Percentiles rank a stretch among this genome's conserved stretches.
Evolutionary conservation across 2,888 invertebrate genomes (phyloP).

Genomic region (Troglohyphantes excavatus): DNA sequence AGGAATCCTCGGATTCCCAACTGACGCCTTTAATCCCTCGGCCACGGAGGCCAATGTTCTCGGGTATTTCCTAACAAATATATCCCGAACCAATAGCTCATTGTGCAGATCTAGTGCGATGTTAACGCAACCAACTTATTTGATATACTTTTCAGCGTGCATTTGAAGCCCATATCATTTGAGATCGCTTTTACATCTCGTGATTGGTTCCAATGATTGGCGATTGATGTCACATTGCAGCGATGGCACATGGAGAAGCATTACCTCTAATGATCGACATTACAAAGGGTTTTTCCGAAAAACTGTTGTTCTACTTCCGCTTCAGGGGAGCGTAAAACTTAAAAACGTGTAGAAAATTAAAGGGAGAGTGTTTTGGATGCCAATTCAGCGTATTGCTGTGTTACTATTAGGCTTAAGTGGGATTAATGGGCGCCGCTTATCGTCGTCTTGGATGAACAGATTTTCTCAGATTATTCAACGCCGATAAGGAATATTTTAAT

Average conservation of each 20-base stretch:
- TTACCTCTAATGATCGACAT: constrained; percentile 35
- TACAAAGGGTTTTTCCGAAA: constrained; percentile 7
- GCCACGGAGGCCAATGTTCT: too few relatives aligned
- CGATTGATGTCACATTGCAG: constrained; percentile 50
- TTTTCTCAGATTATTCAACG: background rate
- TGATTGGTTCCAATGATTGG: constrained; percentile 35
- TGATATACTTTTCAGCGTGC: too few relatives aligned
- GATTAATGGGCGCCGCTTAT: background rate
- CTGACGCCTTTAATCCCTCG: too few relatives aligned
- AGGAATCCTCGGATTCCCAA: too few relatives aligned
- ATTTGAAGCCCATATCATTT: too few relatives aligned
- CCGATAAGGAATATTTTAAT: background rate
- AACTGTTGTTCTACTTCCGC: constrained; percentile 33
- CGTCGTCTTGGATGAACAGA: background rate
- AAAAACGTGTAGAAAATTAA: constrained; percentile 12
- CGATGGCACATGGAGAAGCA: constrained; percentile 41
- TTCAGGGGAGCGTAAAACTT: constrained; percentile 37
- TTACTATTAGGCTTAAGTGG: background rate
- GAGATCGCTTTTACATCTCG: too few relatives aligned
- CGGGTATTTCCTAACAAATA: too few relatives aligned
- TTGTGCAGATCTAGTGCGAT: too few relatives aligned
- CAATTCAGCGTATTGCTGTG: background rate
- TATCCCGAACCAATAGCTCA: too few relatives aligned
- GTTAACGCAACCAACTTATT: too few relatives aligned
- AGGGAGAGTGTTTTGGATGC: background rate